A percentile compares a stretch with the other conserved stretches of the same genome.
phyloP scores from a whole-genome alignment of 1,140 invertebrate species.

The Metaphire vulgaris region DNA sequence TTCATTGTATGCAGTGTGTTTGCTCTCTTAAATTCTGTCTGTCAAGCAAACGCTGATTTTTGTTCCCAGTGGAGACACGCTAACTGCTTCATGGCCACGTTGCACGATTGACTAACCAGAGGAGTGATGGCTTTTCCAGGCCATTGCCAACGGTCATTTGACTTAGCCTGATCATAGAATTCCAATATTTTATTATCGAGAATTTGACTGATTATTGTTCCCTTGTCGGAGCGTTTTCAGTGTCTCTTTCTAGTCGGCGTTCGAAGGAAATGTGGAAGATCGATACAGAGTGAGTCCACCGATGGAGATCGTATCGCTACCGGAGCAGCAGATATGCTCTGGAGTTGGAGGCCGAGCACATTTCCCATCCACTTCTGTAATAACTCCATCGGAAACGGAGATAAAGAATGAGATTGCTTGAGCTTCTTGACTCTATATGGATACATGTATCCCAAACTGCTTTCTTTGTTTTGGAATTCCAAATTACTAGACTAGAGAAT shows the following conservation, averaged over 20 bases:
- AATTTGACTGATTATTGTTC: slow-evolving; percentile 1
- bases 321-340: not conserved
- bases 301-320: not conserved
- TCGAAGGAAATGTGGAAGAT: not conserved
- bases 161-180: not conserved
- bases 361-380: not conserved
- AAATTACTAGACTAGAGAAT: too few relatives aligned
- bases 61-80: too few relatives aligned
- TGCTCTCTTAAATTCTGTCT: too few relatives aligned
- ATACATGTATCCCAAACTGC: too few relatives aligned
- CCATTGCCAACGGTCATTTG: not conserved
- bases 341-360: too few relatives aligned
- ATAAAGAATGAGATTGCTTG: not conserved
- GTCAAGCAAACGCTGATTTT: too few relatives aligned
- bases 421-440: not conserved
- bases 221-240: not conserved
- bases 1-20: too few relatives aligned
- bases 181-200: not conserved
- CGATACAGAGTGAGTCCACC: not conserved
- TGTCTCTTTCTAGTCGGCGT: not conserved
- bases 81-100: too few relatives aligned
- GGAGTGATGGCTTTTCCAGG: too few relatives aligned
- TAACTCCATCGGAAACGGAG: not conserved
- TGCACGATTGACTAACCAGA: too few relatives aligned
- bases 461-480: too few relatives aligned